These are phyloP conservation scores for Mnemiopsis leidyi DNA, from an alignment of 37 sponge, comb jelly and placozoan species.

Conservation along the genomic window DNA sequence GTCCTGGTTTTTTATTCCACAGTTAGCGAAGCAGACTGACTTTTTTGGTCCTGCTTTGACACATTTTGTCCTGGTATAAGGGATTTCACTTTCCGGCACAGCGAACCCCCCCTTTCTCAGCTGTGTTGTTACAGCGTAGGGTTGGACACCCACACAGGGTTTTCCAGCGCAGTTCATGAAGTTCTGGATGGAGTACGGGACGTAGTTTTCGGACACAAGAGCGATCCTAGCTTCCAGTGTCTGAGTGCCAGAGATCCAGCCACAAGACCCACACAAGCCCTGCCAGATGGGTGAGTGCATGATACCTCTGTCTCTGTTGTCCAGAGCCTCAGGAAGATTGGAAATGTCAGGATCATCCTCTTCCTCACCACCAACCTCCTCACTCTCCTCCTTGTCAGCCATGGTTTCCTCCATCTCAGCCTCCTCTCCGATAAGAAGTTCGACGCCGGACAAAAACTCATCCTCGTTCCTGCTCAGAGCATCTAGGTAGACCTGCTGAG, in stretches of 20 bases:
- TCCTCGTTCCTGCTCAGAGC: background rate
- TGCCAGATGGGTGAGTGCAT: background rate
- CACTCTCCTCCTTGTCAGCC: background rate
- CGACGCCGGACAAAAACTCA: background rate
- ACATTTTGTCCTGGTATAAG: conserved; percentile 11
- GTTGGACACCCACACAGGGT: background rate
- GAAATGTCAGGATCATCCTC: background rate
- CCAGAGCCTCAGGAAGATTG: background rate
- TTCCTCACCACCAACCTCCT: background rate
- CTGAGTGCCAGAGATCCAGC: background rate
- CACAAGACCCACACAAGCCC: background rate
- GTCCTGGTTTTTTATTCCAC: background rate
- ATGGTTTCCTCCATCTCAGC: background rate
- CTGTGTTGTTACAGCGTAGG: background rate
- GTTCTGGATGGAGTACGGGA: conserved; percentile 42
- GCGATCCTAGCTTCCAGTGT: background rate
- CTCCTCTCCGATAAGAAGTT: background rate
- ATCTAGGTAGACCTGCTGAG: background rate
- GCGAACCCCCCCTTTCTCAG: background rate
- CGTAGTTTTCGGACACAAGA: conserved; percentile 1
- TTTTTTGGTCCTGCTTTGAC: background rate
- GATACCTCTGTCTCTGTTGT: background rate
- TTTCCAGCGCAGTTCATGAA: conserved; percentile 27
- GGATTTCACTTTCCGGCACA: conserved; percentile 19
- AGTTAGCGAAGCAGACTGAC: background rate